phyloP scores from a whole-genome alignment of 2,113 vertebrate genomes.

The Polypterus bichir region DNA sequence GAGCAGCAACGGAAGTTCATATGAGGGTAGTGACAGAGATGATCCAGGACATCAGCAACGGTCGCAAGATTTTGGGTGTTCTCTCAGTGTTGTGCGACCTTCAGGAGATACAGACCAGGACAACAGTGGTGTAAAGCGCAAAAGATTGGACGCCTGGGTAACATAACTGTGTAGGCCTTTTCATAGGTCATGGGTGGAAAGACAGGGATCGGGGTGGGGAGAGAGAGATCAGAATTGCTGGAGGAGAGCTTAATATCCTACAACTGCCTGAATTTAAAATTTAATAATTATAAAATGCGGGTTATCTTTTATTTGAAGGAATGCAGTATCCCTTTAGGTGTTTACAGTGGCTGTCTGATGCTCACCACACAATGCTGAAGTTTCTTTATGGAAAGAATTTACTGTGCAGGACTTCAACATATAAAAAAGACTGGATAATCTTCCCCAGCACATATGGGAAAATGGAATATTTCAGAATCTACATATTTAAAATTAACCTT shows the following conservation, averaged over 20 bases:
- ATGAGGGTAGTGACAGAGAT: conserved; percentile 81
- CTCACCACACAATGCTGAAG: no score
- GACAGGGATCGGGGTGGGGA: not conserved
- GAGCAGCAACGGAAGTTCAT: conserved; percentile 84
- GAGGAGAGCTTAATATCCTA: no score
- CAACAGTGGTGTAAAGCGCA: conserved; percentile 70
- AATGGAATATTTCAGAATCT: no score
- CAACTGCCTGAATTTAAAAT: no score
- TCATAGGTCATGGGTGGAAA: conserved; percentile 10
- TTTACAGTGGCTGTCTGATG: no score
- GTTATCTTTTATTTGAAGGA: not conserved
- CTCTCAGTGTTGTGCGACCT: conserved; percentile 68
- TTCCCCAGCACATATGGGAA: no score
- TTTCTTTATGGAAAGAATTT: no score
- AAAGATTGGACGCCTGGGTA: conserved; percentile 86
- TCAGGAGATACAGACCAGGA: conserved; percentile 65
- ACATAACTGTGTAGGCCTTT: conserved; percentile 52
- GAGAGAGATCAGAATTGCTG: not conserved
- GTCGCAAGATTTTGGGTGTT: conserved; percentile 56
- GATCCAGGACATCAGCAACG: conserved; percentile 41
- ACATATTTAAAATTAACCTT: no score
- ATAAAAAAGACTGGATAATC: no score
- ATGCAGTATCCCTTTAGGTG: not conserved
- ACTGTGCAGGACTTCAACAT: no score
- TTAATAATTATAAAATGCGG: not conserved